A percentile compares a stretch with the other conserved stretches of the same genome.
Conservation (phyloP, 2,888 invertebrate genomes). For the Himalopsyche anomala region DNA sequence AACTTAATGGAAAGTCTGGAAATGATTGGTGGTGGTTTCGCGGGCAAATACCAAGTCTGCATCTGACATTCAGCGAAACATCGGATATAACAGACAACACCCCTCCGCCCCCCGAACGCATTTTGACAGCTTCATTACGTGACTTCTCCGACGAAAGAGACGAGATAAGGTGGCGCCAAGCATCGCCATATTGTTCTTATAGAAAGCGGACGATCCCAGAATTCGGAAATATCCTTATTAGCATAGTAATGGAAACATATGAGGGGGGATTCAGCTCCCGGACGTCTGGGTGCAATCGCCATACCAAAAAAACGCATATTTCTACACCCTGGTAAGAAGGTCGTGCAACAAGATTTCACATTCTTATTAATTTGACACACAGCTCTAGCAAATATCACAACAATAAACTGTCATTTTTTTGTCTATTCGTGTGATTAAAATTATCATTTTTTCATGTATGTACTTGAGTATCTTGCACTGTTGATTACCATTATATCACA, state of each 20-base stretch:
- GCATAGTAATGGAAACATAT: slow-evolving; percentile 64
- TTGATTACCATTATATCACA: too few relatives aligned
- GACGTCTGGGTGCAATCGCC: slow-evolving; percentile 54
- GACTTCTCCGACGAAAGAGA: slow-evolving; percentile 50
- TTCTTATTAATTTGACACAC: not conserved
- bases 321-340: not conserved
- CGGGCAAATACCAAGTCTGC: not conserved
- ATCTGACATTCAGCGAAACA: not conserved
- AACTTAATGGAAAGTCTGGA: slow-evolving; percentile 29
- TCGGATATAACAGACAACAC: not conserved
- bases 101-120: slow-evolving; percentile 43
- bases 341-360: not conserved
- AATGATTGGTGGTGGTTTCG: slow-evolving; percentile 9
- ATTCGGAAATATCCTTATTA: slow-evolving; percentile 64
- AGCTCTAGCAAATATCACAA: too few relatives aligned
- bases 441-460: too few relatives aligned
- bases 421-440: too few relatives aligned
- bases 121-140: slow-evolving; percentile 53
- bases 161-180: slow-evolving; percentile 62
- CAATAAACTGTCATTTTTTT: too few relatives aligned
- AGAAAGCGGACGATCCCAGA: slow-evolving; percentile 57
- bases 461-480: too few relatives aligned
- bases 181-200: slow-evolving; percentile 52
- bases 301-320: slow-evolving; percentile 45
- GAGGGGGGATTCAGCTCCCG: slow-evolving; percentile 47